Conservation (phyloP, 2,113 vertebrate species). For the Leptocoma aspasia region DNA sequence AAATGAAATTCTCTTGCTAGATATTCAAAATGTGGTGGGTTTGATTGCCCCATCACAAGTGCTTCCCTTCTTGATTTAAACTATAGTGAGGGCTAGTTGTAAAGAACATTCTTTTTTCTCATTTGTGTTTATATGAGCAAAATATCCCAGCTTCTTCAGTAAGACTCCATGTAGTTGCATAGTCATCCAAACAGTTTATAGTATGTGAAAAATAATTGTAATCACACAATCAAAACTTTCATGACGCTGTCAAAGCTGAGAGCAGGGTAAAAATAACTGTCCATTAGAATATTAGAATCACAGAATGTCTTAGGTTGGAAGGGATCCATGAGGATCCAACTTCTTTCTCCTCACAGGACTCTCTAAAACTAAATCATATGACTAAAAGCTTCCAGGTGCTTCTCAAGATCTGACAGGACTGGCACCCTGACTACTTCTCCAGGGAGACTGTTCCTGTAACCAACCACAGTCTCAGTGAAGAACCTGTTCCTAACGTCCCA, state of each 20-base stretch:
- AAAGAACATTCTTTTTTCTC: neutral
- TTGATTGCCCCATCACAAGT: neutral
- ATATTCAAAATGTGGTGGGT: neutral
- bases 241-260: neutral
- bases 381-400: neutral
- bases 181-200: neutral
- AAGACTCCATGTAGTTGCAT: neutral
- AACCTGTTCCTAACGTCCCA: neutral
- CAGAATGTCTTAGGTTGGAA: neutral
- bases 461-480: accelerated
- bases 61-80: neutral
- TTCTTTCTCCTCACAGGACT: neutral
- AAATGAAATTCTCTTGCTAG: neutral
- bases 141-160: neutral
- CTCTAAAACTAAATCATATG: neutral
- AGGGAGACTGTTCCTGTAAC: neutral
- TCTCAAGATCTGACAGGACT: neutral
- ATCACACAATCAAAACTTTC: neutral
- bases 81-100: neutral
- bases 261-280: neutral
- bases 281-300: neutral
- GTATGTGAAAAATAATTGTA: neutral
- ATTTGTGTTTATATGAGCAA: neutral
- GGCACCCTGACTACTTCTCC: neutral
- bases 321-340: neutral